Base-by-base conservation (phyloP, 1,140 invertebrate species). In the Bombus huntii region DNA sequence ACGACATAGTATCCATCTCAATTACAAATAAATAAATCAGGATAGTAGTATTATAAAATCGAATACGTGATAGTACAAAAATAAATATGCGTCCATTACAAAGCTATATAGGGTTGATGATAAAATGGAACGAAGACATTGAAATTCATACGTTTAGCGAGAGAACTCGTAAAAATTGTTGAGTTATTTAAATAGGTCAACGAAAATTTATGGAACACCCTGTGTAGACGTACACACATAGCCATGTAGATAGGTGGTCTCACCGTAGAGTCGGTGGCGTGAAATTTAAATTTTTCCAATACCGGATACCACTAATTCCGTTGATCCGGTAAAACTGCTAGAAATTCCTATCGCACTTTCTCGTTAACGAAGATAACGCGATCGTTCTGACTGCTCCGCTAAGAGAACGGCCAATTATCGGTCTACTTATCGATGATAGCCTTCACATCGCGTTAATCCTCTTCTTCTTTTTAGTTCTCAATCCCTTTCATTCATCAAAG, bases 221-320 rank as follows among this genome's bases (percentile, higher is more conserved):
- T 53, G 47, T 81, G 31, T 72, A 76, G 57, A 57, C 22, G 39
- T n/a, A 59, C 34, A 65, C 15, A 15, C 47, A 44, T 44, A 86
- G 44, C 9, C 53, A 25, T 18, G 53, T 75, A 74, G 31, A 44
- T 79, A 53, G 57, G 59, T 59, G 59, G 44, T 22, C 72, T 76
- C 72, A 44, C 28, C 59, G 37, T 39, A 80, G 65, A 86, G 59
- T 88, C 47, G 57, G 47, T 77, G 70, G 85, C 68, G 89, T 92
- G 88, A 90, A 91, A 92, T 93, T 93, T 92, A 93, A 93, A 93
- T 93, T 93, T 92, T 91, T 89, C 89, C 88, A 72, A 90, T 92
- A 92, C 71, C 57, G 77, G 80, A 89, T 72, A 83, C 65, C 75
- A 72, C 85, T 91, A 92, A 92, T 92, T 91, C 89, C 83, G 81